Evolutionary conservation across 2,113 vertebrate species (phyloP).

Genomic region (Cyprinodon variegatus): DNA sequence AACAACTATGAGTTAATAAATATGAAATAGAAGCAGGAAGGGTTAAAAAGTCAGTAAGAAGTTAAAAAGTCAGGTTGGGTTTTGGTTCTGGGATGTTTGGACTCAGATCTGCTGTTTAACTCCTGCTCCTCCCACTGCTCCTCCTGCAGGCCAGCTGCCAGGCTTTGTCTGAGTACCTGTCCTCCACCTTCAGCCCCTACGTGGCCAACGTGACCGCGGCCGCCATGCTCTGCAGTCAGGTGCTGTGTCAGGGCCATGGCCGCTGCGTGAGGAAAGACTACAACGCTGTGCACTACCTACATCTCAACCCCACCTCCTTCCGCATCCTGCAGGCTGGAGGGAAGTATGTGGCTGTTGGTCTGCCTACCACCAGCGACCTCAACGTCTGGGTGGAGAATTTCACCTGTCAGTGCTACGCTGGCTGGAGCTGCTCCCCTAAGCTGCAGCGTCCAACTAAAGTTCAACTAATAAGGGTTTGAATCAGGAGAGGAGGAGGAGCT

Average conservation of each 20-base stretch:
- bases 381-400: slow-evolving; percentile 56
- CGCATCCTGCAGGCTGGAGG: slow-evolving; percentile 37
- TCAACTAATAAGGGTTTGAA: slow-evolving; percentile 56
- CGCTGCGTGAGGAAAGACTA: slow-evolving; percentile 82
- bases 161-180: slow-evolving; percentile 72
- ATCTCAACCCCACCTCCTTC: slow-evolving; percentile 75
- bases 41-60: neutral
- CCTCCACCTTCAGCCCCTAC: slow-evolving; percentile 82
- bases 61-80: neutral
- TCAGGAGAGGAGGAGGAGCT: neutral
- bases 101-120: neutral
- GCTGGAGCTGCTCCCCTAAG: slow-evolving; percentile 40
- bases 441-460: slow-evolving; percentile 7
- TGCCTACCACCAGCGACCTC: slow-evolving; percentile 58
- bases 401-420: slow-evolving; percentile 78
- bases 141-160: slow-evolving; percentile 65
- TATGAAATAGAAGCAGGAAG: neutral
- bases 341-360: slow-evolving; percentile 64
- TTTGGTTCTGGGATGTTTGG: neutral
- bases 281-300: slow-evolving; percentile 84
- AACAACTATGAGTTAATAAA: neutral
- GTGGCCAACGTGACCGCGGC: slow-evolving; percentile 89
- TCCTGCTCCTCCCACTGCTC: neutral
- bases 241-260: slow-evolving; percentile 84
- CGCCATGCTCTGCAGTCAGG: slow-evolving; percentile 83